These are phyloP conservation scores for Tinea trinotella DNA, from an alignment of 2,888 invertebrate genomes.

Conservation along the genomic window DNA sequence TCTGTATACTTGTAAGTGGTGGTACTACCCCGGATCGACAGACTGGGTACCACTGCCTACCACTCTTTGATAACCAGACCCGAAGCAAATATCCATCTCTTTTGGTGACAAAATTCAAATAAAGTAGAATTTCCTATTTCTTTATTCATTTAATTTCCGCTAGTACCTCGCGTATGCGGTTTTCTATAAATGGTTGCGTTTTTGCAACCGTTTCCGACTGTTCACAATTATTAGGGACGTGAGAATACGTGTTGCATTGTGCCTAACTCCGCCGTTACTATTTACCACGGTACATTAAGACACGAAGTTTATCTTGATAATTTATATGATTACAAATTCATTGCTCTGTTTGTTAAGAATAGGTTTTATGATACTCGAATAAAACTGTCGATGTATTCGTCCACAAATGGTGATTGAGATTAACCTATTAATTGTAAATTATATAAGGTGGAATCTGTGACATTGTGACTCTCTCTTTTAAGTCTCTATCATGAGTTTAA, in stretches of 20 bases:
- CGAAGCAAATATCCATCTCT: too few species aligned
- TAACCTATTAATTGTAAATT: background rate
- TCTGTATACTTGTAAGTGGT: too few species aligned
- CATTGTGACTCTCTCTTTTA: slow-evolving; percentile 14
- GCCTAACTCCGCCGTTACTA: slow-evolving; percentile 34
- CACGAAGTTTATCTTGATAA: slow-evolving; percentile 33
- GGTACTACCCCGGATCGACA: too few species aligned
- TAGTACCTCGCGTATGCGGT: slow-evolving; percentile 38
- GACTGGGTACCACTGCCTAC: too few species aligned
- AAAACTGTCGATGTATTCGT: background rate
- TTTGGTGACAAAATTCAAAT: too few species aligned
- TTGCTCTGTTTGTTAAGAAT: slow-evolving; percentile 24
- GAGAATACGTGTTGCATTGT: slow-evolving; percentile 37
- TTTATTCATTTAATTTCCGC: slow-evolving; percentile 23
- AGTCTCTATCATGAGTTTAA: too few species aligned
- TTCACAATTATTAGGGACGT: slow-evolving; percentile 62
- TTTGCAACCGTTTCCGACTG: slow-evolving; percentile 64
- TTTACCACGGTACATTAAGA: slow-evolving; percentile 45
- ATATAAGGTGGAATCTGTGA: slow-evolving; percentile 1
- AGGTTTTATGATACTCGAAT: background rate
- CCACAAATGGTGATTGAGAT: background rate
- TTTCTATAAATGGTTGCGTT: slow-evolving; percentile 51
- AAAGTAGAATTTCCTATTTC: background rate
- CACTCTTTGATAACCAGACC: too few species aligned
- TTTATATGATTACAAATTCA: slow-evolving; percentile 37